Conservation (phyloP, 2,888 invertebrate species). For the Cordilura impudica region DNA sequence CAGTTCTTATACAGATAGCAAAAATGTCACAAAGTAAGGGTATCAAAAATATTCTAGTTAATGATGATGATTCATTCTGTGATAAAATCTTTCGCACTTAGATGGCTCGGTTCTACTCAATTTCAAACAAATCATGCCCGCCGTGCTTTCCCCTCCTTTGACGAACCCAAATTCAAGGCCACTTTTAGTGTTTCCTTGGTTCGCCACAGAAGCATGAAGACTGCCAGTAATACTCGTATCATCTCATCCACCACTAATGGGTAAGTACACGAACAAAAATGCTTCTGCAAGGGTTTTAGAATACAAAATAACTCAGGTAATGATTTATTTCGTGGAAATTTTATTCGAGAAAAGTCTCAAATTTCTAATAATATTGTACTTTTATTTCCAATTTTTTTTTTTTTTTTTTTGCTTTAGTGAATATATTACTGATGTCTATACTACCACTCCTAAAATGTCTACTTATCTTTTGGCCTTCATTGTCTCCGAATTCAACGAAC, state of each 20-base stretch:
- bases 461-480: constrained; percentile 89
- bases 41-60: neutral
- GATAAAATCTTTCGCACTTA: constrained; percentile 65
- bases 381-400: too few species aligned
- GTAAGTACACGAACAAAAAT: too few species aligned
- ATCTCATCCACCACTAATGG: constrained; percentile 30
- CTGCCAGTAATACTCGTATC: constrained; percentile 70
- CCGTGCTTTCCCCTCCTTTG: constrained; percentile 88
- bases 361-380: too few species aligned
- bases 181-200: constrained; percentile 80
- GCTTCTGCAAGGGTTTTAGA: too few species aligned
- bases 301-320: too few species aligned
- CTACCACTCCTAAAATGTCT: constrained; percentile 82
- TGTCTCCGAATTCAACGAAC: constrained; percentile 80
- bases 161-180: constrained; percentile 86
- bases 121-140: constrained; percentile 84
- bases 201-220: constrained; percentile 71
- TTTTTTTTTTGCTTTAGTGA: constrained; percentile 59
- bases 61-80: too few species aligned
- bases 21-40: constrained; percentile 73
- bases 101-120: constrained; percentile 84
- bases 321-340: too few species aligned
- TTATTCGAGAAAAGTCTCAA: too few species aligned
- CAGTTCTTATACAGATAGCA: constrained; percentile 75
- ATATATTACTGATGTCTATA: constrained; percentile 71